Conservation (phyloP, 1,140 invertebrate genomes). For the Gonatopus flavifemur region DNA sequence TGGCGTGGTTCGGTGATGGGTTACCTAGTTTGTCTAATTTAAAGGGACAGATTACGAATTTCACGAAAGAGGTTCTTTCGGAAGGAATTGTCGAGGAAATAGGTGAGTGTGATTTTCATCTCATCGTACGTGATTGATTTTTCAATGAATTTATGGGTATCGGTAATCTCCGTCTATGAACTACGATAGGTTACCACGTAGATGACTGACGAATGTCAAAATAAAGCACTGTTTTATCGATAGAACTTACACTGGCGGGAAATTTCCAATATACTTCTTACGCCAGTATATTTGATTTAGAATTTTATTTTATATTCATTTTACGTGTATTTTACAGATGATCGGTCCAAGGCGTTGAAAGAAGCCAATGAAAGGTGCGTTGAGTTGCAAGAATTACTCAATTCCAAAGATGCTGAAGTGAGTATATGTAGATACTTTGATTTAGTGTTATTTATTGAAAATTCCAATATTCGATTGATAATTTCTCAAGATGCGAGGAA, state of each 20-base stretch:
- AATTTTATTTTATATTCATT: slow-evolving; percentile 1
- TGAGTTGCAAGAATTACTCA: slow-evolving; percentile 64
- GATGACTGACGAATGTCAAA: slow-evolving; percentile 50
- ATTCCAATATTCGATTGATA: too few relatives aligned
- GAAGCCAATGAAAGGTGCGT: slow-evolving; percentile 59
- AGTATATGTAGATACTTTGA: too few relatives aligned
- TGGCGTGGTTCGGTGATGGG: slow-evolving; percentile 77
- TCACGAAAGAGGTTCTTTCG: slow-evolving; percentile 72
- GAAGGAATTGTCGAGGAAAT: slow-evolving; percentile 62
- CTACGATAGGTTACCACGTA: slow-evolving; percentile 10
- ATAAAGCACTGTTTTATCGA: slow-evolving; percentile 46
- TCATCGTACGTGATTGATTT: neutral
- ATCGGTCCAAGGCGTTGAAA: slow-evolving; percentile 48
- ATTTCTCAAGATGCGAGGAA: too few relatives aligned
- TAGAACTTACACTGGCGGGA: slow-evolving; percentile 15
- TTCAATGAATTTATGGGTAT: too few relatives aligned
- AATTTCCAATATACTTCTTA: slow-evolving; percentile 10
- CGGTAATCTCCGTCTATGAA: neutral
- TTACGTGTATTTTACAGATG: slow-evolving; percentile 36
- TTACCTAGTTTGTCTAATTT: slow-evolving; percentile 69
- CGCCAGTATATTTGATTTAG: neutral
- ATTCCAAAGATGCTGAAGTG: slow-evolving; percentile 67
- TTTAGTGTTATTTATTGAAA: too few relatives aligned
- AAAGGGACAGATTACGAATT: slow-evolving; percentile 75
- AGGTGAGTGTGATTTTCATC: slow-evolving; percentile 44